phyloP scores from a whole-genome alignment of 2,797 vertebrate genomes.

The Yasuhikotakia modesta region DNA sequence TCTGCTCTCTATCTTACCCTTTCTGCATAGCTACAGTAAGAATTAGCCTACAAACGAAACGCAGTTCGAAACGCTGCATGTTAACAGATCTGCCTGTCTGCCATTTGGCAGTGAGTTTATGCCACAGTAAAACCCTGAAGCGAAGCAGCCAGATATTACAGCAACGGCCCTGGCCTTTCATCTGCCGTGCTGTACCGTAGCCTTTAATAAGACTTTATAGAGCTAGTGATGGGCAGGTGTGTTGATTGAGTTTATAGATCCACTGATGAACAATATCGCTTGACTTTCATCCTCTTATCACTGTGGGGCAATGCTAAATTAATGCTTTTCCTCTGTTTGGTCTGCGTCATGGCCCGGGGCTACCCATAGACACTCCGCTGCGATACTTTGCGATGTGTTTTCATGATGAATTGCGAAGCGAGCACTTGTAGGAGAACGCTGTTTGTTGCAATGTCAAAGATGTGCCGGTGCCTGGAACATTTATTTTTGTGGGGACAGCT shows the following conservation, averaged over 20 bases:
- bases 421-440: conserved; percentile 58
- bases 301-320: conserved; percentile 62
- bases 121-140: conserved; percentile 60
- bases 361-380: conserved; percentile 40
- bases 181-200: conserved; percentile 60
- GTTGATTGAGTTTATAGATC: conserved; percentile 72
- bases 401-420: conserved; percentile 65
- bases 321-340: conserved; percentile 58
- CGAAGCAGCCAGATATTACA: conserved; percentile 63
- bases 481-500: conserved; percentile 70
- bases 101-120: conserved; percentile 60
- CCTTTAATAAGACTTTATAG: conserved; percentile 76
- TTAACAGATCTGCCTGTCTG: conserved; percentile 36
- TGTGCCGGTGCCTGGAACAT: conserved; percentile 62
- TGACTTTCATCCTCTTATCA: conserved; percentile 64
- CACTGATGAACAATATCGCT: conserved; percentile 71
- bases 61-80: not conserved
- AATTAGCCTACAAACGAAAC: conserved; percentile 14
- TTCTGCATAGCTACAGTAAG: not conserved
- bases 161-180: conserved; percentile 61
- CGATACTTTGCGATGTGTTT: conserved; percentile 59
- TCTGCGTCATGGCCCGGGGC: conserved; percentile 61
- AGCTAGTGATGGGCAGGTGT: conserved; percentile 57
- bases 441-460: conserved; percentile 65
- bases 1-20: conserved; percentile 4